A percentile compares a stretch with the other conserved stretches of the same genome.
phyloP scores from a whole-genome alignment of 2,113 vertebrate species.

The Rhombomys opimus region DNA sequence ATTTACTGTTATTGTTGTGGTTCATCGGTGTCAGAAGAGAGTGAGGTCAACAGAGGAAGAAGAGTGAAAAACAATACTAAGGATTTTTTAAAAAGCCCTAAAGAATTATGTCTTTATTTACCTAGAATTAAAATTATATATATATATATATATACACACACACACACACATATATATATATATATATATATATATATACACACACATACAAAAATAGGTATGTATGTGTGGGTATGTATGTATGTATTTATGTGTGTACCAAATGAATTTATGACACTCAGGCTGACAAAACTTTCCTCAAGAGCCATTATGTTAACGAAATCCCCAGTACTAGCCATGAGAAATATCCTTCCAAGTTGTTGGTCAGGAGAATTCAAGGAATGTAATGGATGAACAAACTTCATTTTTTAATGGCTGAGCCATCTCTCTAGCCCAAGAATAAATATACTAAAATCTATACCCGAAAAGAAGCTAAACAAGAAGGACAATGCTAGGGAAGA shows the following conservation, averaged over 20 bases:
- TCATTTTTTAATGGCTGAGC: too few species aligned
- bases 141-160: not conserved
- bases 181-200: not conserved
- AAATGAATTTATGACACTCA: not conserved
- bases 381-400: not conserved
- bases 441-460: too few species aligned
- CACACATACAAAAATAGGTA: not conserved
- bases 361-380: not conserved
- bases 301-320: not conserved
- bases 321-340: not conserved
- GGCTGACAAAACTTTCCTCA: not conserved
- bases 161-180: not conserved
- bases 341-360: not conserved
- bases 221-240: not conserved
- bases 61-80: not conserved
- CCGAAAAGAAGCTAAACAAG: too few species aligned
- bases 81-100: not conserved
- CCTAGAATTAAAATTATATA: not conserved
- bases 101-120: not conserved
- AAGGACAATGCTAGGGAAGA: too few species aligned
- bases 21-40: not conserved
- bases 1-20: not conserved
- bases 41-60: fast-evolving
- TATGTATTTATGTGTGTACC: not conserved
- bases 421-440: too few species aligned